Conservation (phyloP, 1,140 invertebrate genomes). For the Ostrea edulis region DNA sequence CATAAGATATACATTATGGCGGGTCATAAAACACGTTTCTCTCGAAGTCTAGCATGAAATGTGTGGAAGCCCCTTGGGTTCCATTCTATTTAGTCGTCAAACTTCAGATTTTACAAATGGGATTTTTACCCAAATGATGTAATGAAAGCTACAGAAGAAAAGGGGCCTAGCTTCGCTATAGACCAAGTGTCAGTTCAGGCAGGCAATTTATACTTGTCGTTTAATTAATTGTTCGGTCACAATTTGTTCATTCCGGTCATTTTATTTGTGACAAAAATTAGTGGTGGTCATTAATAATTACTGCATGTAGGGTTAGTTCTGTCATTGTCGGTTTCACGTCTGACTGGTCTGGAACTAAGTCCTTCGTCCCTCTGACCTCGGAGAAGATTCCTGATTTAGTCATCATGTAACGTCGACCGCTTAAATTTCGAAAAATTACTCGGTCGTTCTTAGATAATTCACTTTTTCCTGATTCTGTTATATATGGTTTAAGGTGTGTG, state of each 20-base stretch:
- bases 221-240: slow-evolving; percentile 17
- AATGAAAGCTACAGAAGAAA: slow-evolving; percentile 22
- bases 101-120: slow-evolving; percentile 23
- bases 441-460: too few relatives aligned
- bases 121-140: slow-evolving; percentile 31
- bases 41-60: slow-evolving; percentile 19
- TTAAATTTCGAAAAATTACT: too few relatives aligned
- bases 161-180: neutral
- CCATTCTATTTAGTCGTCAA: neutral
- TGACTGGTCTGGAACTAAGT: neutral
- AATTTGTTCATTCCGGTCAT: slow-evolving; percentile 37
- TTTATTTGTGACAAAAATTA: slow-evolving; percentile 40
- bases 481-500: too few relatives aligned
- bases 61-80: neutral
- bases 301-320: slow-evolving; percentile 15
- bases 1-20: slow-evolving; percentile 9
- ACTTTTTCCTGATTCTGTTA: too few relatives aligned
- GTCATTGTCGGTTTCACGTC: slow-evolving; percentile 13
- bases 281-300: slow-evolving; percentile 37
- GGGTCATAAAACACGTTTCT: slow-evolving; percentile 28
- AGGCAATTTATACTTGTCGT: slow-evolving; percentile 29
- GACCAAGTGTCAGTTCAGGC: slow-evolving; percentile 13
- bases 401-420: neutral
- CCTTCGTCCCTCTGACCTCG: neutral
- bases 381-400: neutral